phyloP scores from a whole-genome alignment of 2,888 invertebrate genomes.

The Tanypteryx hageni region DNA sequence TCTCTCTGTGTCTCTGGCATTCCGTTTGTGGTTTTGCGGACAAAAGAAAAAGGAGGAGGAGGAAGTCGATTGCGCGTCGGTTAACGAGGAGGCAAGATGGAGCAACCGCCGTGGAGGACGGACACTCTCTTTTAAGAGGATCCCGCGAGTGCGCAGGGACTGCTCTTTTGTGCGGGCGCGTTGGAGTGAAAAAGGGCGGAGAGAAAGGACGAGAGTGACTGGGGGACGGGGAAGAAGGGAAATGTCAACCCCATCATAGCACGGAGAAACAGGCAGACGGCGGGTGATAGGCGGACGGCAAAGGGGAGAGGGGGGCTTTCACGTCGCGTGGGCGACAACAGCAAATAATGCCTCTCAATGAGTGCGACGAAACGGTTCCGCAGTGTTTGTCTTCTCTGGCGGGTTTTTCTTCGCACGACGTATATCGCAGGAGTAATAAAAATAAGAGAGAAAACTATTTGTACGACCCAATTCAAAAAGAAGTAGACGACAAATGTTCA shows the following conservation, averaged over 20 bases:
- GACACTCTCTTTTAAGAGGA: not conserved
- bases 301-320: too few species aligned
- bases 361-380: not conserved
- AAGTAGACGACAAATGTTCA: too few species aligned
- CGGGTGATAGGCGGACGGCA: not conserved
- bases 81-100: not conserved
- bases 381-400: too few species aligned
- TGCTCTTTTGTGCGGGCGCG: not conserved
- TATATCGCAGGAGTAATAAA: too few species aligned
- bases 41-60: not conserved
- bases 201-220: not conserved
- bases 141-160: not conserved
- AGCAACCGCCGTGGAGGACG: not conserved
- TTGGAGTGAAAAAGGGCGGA: not conserved
- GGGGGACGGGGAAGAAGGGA: not conserved
- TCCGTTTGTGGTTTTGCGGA: not conserved
- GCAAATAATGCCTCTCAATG: not conserved
- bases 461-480: too few species aligned
- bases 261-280: not conserved
- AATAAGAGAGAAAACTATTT: too few species aligned
- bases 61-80: too few species aligned
- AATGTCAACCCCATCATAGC: conserved; percentile 26
- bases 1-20: not conserved
- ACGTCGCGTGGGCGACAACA: not conserved
- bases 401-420: too few species aligned